A percentile compares a stretch with the other conserved stretches of the same genome.
These are phyloP conservation scores for Mellilla xanthometata DNA, from an alignment of 2,888 invertebrate genomes.

Conservation along the genomic window DNA sequence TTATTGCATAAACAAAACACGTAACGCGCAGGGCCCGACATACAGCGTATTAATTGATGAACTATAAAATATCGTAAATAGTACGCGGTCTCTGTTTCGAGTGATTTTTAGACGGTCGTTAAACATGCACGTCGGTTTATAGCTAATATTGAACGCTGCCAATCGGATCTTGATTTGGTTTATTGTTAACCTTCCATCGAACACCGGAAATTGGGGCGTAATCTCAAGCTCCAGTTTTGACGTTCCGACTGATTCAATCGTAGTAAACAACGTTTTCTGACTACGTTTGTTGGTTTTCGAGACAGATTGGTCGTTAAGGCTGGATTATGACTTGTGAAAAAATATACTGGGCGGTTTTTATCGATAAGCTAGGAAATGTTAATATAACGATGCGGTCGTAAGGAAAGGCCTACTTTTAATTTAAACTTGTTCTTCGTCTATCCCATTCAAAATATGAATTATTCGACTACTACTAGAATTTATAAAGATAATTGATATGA, in stretches of 20 bases:
- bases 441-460: too few relatives aligned
- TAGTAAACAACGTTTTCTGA: constrained; percentile 20
- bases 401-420: too few relatives aligned
- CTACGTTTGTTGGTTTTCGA: constrained; percentile 17
- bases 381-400: too few relatives aligned
- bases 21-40: constrained; percentile 33
- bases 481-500: too few relatives aligned
- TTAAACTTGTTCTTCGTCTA: too few relatives aligned
- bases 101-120: constrained; percentile 56
- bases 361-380: constrained; percentile 5
- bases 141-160: constrained; percentile 32
- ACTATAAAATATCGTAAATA: constrained; percentile 47
- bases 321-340: constrained; percentile 12
- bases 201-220: constrained; percentile 25
- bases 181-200: constrained; percentile 26
- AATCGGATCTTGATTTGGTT: constrained; percentile 29
- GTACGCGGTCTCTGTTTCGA: constrained; percentile 39
- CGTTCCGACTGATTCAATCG: constrained; percentile 18
- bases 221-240: constrained; percentile 18
- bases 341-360: constrained; percentile 10
- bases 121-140: constrained; percentile 45
- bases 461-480: too few relatives aligned
- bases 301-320: constrained; percentile 20
- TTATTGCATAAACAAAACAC: constrained; percentile 25
- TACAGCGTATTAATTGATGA: constrained; percentile 47